Evolutionary conservation across 2,797 vertebrate species (phyloP).

Genomic region (Arctocebus calabarensis): DNA sequence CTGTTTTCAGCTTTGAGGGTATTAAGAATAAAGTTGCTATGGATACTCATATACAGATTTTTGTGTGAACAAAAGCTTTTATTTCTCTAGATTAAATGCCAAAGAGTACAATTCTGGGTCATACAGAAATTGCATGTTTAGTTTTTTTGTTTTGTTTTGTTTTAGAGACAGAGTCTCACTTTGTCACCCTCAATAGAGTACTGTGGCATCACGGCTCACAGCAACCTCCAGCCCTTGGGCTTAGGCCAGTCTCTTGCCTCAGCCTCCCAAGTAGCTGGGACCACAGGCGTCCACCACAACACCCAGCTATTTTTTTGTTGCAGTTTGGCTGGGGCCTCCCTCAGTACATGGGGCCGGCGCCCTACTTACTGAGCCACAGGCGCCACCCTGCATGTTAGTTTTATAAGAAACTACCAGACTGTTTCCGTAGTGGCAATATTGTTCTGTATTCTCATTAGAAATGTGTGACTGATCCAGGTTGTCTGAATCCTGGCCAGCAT

Average conservation of each 20-base stretch:
- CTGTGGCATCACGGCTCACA: too few relatives aligned
- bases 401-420: background rate
- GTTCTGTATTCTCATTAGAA: background rate
- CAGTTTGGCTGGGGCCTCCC: too few relatives aligned
- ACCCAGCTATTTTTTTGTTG: too few relatives aligned
- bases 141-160: background rate
- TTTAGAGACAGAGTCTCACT: background rate
- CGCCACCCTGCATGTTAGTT: background rate
- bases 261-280: too few relatives aligned
- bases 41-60: background rate
- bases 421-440: background rate
- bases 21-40: background rate
- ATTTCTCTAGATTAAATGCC: background rate
- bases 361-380: too few relatives aligned
- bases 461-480: background rate
- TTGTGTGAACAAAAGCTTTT: background rate
- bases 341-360: too few relatives aligned
- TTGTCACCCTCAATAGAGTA: too few relatives aligned
- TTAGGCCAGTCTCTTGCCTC: too few relatives aligned
- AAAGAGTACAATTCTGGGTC: background rate
- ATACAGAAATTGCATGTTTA: background rate
- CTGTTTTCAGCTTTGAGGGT: background rate
- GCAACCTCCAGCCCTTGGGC: too few relatives aligned
- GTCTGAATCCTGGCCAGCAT: background rate
- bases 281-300: too few relatives aligned